phyloP scores from a whole-genome alignment of 2,888 invertebrate genomes.

The Heliconius hortense region DNA sequence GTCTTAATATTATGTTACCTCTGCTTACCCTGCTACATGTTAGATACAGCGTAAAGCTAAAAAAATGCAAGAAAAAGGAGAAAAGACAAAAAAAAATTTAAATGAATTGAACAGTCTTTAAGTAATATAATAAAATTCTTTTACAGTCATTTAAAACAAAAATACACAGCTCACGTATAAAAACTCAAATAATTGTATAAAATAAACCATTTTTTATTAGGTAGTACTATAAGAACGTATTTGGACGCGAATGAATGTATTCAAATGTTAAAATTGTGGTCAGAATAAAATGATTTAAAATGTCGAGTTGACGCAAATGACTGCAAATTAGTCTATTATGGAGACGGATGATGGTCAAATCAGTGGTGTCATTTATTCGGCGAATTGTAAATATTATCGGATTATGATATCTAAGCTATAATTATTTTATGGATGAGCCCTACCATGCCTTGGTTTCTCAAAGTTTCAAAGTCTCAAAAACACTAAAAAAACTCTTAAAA shows the following conservation, averaged over 20 bases:
- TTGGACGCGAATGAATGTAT: slow-evolving; percentile 2
- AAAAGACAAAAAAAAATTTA: too few relatives aligned
- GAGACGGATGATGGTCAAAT: slow-evolving; percentile 1
- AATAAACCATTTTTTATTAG: neutral
- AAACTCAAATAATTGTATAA: neutral
- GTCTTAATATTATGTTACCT: neutral
- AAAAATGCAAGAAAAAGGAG: too few relatives aligned
- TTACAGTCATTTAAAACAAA: neutral
- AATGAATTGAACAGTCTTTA: too few relatives aligned
- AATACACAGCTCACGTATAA: neutral
- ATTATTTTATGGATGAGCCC: slow-evolving; percentile 26
- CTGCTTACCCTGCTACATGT: neutral
- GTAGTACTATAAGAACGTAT: neutral
- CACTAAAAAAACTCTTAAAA: too few relatives aligned
- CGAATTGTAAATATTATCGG: slow-evolving; percentile 25
- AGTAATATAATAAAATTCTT: too few relatives aligned
- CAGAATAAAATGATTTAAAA: slow-evolving; percentile 6
- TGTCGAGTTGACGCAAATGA: slow-evolving; percentile 12
- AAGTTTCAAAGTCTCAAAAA: too few relatives aligned
- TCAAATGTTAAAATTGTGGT: slow-evolving; percentile 21
- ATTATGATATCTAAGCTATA: slow-evolving; percentile 35
- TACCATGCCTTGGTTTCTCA: neutral
- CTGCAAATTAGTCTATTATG: slow-evolving; percentile 16
- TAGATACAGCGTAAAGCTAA: too few relatives aligned
- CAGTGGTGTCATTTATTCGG: slow-evolving; percentile 27